Base-by-base conservation (phyloP, 2,113 vertebrate species). In the Felis chaus region DNA sequence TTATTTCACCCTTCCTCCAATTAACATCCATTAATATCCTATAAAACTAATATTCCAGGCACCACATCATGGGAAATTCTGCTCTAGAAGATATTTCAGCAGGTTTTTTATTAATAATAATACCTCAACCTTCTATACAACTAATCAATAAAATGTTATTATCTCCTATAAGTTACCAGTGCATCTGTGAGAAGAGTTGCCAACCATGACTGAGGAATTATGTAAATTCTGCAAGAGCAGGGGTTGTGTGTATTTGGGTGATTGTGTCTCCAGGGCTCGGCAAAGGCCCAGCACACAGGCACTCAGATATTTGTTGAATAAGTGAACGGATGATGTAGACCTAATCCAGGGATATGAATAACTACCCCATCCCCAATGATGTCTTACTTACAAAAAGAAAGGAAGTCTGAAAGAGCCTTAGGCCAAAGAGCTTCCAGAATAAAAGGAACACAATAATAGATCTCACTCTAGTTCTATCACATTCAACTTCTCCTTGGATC, bases 91-190 rank as follows among this genome's bases (percentile, higher is more conserved):
- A 79, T 78, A 8, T 63, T 68, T 80, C 23, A 89, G 14, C 39
- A 78, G 7, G 89, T 61, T 74, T 74, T 94, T 91, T 95, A 61
- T 89, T 89, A 86, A 31, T 66, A 69, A 57, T 66, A 83, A 65
- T 39, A 78, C 19, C 45, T 33, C 74, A 89, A 83, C 13, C 16
- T 92, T 87, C 31, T 85, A 65, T 21, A 84, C 14, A 93, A 39
- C 33, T 80, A 78, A 63, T 94, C 31, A 88, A 8, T 73, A 36
- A 74, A 90, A 48, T 85, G 45, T 78, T 55, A 89, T 39, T 61
- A 57, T 80, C 21, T 66, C 36, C 41, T 87, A 2, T 73, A 94
- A 94, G 23, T 87, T 85, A 92, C 50, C 11, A 81, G 27, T 3
- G 31, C 23, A 36, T 74, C 31, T 69, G 31, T 45, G 81, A 53